Percentiles rank a stretch among this genome's conserved stretches.
Conservation (phyloP, 2,113 vertebrate genomes). For the Callospermophilus lateralis region DNA sequence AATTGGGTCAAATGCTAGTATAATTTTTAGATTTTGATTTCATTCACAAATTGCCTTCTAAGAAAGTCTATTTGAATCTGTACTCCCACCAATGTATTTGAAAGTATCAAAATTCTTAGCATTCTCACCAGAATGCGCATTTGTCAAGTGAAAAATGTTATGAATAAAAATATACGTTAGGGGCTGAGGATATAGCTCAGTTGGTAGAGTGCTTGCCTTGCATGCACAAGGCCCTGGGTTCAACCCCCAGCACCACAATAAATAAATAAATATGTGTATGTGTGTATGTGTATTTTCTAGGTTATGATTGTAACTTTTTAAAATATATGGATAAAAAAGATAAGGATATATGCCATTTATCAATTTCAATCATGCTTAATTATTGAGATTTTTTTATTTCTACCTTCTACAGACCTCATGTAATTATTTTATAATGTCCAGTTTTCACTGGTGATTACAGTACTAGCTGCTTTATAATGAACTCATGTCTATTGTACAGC, state of each 20-base stretch:
- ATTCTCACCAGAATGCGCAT: not conserved
- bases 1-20: not conserved
- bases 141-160: not conserved
- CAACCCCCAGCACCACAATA: no score
- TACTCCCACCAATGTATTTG: not conserved
- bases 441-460: not conserved
- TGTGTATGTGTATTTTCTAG: not conserved
- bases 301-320: not conserved
- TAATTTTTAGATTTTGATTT: not conserved
- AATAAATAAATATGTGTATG: no score
- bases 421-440: not conserved
- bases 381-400: not conserved
- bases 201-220: no score
- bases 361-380: not conserved
- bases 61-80: not conserved
- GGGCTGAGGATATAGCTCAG: no score
- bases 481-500: not conserved
- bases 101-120: not conserved
- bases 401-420: no score
- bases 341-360: not conserved
- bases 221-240: no score
- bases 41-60: not conserved
- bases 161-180: no score
- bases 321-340: not conserved
- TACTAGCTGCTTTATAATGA: not conserved